Percentiles rank a stretch among this genome's conserved stretches.
These are phyloP conservation scores for Parauchenoglanis ngamensis DNA, from an alignment of 2,797 vertebrate species.

Conservation along the genomic window DNA sequence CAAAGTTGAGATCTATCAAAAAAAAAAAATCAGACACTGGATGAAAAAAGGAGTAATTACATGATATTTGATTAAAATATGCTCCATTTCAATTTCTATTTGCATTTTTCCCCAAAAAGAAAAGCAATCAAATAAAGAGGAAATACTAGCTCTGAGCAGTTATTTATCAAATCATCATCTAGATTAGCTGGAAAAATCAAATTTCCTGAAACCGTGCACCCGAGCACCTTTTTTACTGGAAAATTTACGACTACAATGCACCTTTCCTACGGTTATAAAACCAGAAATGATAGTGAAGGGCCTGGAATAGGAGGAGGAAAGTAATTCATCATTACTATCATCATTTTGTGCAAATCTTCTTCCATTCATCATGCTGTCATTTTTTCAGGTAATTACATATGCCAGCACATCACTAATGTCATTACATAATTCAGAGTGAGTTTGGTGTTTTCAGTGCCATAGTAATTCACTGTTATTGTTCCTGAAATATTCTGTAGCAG, in stretches of 20 bases:
- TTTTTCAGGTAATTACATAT: slow-evolving; percentile 1
- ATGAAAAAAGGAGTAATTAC: background rate
- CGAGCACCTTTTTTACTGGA: background rate
- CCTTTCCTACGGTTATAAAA: background rate
- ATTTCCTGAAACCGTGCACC: slow-evolving; percentile 8
- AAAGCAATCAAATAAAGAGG: slow-evolving; percentile 1
- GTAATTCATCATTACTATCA: slow-evolving; percentile 1
- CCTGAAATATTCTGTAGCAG: background rate
- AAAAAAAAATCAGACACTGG: background rate
- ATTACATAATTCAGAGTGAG: background rate
- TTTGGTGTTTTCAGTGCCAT: background rate
- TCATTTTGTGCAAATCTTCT: background rate
- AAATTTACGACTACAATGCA: background rate
- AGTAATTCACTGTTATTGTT: background rate
- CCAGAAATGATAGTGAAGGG: background rate
- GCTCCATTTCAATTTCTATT: background rate
- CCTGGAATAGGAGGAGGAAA: background rate
- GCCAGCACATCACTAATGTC: background rate
- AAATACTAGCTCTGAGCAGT: background rate
- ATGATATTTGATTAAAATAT: background rate
- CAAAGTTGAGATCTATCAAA: background rate
- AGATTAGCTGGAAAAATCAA: background rate
- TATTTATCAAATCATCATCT: slow-evolving; percentile 1
- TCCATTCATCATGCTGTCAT: slow-evolving; percentile 18
- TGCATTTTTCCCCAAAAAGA: background rate